Evolutionary conservation across 2,797 vertebrate genomes (phyloP), one percentile per base, ranked within the genome.

Genomic region (Hyperoplus immaculatus): DNA sequence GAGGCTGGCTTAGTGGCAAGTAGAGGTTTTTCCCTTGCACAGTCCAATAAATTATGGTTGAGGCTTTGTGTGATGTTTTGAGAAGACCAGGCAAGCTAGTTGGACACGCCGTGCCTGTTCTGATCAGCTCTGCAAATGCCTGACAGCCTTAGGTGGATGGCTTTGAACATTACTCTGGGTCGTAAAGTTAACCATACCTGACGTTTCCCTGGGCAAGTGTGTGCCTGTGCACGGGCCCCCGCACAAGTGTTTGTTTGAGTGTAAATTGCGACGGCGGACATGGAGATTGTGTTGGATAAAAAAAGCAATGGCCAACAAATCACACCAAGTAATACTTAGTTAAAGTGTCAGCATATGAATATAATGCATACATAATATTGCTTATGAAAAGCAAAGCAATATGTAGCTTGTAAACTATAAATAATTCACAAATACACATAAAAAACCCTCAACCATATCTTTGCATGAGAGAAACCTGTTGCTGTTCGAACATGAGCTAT

Each of bases 141-240:
- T 86, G 29, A 67, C 69, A 82, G 86, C 81, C 68, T 63, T 43
- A 78, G 72, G 81, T 80, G 79, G 86, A 89, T 43, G 80, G 65
- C 84, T 92, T 81, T 89, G 80, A 90, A 88, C 84, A 81, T 87
- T 85, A 78, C 81, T 89, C 78, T 90, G 77, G 76, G 83, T 92
- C 80, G 78, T 87, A 87, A 85, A 88, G 83, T 83, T 92, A 90
- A 94, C 88, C 74, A 69, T 43, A 90, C 90, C 85, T 93, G 93
- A 92, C 90, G 64, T 91, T 87, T 89, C 88, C 87, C 51, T 15
- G 39, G 84, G 91, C 88, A 14, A 81, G 47, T 47, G 14, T 58
- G 69, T 15, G 75, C 36, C 64, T 50, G 36, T 58, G 72, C 60
- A 59, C 60, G 59, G 64, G 46, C 61, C 29, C 29, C 29, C 3